These are phyloP conservation scores for Thaumetopoea pityocampa DNA, from an alignment of 1,140 invertebrate species.

Conservation along the genomic window DNA sequence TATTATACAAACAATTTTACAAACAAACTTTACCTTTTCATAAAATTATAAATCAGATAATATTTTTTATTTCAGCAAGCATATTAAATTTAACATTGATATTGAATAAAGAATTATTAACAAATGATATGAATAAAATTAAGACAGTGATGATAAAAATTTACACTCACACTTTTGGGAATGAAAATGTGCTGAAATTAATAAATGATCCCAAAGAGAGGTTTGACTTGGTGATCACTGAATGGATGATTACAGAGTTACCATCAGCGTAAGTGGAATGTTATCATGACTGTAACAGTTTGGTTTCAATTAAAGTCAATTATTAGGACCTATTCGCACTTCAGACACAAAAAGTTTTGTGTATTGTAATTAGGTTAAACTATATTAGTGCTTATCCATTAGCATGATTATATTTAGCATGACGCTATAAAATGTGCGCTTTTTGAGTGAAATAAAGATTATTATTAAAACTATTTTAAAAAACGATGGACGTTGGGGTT, in stretches of 20 bases:
- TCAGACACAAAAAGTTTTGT: too few relatives aligned
- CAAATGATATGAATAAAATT: constrained; percentile 1
- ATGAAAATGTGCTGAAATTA: constrained; percentile 21
- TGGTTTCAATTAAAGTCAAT: too few relatives aligned
- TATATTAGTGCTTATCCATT: too few relatives aligned
- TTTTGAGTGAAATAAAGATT: too few relatives aligned
- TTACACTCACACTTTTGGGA: not conserved
- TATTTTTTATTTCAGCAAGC: constrained; percentile 2
- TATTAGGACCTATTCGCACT: too few relatives aligned
- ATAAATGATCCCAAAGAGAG: constrained; percentile 16
- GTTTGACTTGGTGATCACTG: constrained; percentile 25
- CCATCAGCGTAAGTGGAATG: constrained; percentile 27
- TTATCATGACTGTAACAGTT: too few relatives aligned
- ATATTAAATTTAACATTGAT: constrained; percentile 13
- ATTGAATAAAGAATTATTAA: constrained; percentile 7
- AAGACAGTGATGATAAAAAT: constrained; percentile 9
- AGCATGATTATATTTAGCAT: too few relatives aligned
- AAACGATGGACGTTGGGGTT: too few relatives aligned
- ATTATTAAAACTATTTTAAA: too few relatives aligned
- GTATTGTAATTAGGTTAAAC: too few relatives aligned
- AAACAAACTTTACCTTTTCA: not conserved
- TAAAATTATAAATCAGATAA: not conserved
- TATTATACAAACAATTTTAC: not conserved
- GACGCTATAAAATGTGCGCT: too few relatives aligned
- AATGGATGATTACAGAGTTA: constrained; percentile 23